Evolutionary conservation across 1,140 invertebrate genomes (phyloP).

Genomic region (Papilio polyxenes): DNA sequence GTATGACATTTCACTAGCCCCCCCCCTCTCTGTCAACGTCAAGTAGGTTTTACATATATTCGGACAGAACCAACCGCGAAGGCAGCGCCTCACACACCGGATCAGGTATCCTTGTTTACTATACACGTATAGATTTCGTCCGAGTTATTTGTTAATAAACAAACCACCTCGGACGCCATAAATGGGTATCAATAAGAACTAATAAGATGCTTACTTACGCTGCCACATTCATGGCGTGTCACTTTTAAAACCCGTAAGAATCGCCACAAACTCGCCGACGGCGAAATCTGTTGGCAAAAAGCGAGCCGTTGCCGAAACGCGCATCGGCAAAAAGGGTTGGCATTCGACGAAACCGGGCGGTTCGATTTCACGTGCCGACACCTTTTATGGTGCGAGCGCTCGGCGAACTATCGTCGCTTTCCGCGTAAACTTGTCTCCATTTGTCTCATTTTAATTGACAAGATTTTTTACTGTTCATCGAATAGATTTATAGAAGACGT

Average conservation of each 20-base stretch:
- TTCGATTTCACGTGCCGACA: constrained; percentile 44
- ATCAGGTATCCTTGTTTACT: too few relatives aligned
- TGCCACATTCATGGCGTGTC: constrained; percentile 21
- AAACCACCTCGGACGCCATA: not conserved
- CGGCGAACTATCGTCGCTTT: not conserved
- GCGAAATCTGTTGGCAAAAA: constrained; percentile 43
- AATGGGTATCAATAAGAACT: constrained; percentile 19
- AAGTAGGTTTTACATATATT: too few relatives aligned
- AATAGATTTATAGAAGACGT: not conserved
- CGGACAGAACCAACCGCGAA: too few relatives aligned
- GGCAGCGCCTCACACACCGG: too few relatives aligned
- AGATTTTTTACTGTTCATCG: not conserved
- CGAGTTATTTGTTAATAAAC: constrained; percentile 2
- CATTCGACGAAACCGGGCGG: constrained; percentile 38
- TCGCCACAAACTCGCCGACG: constrained; percentile 37
- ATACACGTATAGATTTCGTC: not conserved
- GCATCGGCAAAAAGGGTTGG: constrained; percentile 44
- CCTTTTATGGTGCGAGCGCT: constrained; percentile 32
- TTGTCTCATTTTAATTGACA: constrained; percentile 23
- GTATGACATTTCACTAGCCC: too few relatives aligned
- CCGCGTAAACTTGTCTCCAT: constrained; percentile 29
- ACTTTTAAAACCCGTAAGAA: constrained; percentile 29
- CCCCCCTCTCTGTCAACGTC: too few relatives aligned
- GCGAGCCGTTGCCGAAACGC: constrained; percentile 28
- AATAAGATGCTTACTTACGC: constrained; percentile 24